These are phyloP conservation scores for Marcusenius ussheri DNA, from an alignment of 2,113 vertebrate genomes.

Conservation along the genomic window DNA sequence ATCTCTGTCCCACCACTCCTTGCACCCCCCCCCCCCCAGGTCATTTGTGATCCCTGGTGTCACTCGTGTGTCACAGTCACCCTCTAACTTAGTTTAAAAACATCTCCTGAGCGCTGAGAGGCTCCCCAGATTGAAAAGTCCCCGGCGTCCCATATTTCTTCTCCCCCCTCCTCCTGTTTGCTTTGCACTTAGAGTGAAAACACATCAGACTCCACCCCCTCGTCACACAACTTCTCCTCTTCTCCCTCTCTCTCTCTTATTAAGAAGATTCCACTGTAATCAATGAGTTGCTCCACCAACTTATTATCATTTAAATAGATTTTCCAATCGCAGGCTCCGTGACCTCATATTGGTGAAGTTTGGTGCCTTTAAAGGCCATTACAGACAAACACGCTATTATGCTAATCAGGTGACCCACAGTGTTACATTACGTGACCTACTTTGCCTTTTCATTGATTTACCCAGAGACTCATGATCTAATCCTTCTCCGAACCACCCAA, in stretches of 20 bases:
- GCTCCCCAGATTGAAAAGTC: neutral
- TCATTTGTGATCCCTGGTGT: neutral
- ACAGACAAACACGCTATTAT: neutral
- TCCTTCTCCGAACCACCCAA: neutral
- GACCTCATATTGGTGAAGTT: neutral
- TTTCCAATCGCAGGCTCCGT: neutral
- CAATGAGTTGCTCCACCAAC: neutral
- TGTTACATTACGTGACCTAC: neutral
- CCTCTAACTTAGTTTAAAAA: neutral
- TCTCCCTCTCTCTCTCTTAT: neutral
- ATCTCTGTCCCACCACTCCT: neutral
- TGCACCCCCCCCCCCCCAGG: no score
- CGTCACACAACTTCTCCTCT: neutral
- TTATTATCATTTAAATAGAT: conserved; percentile 26
- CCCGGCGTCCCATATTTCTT: neutral
- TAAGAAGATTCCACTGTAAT: conserved; percentile 13
- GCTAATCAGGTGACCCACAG: neutral
- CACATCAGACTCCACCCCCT: neutral
- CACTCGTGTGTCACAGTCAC: neutral
- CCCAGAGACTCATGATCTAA: neutral
- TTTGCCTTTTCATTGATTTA: neutral
- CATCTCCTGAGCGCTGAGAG: neutral
- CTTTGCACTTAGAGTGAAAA: neutral
- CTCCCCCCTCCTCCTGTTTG: conserved; percentile 9
- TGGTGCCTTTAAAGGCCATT: neutral